Conservation (phyloP, 2,888 invertebrate species). For the Erebia palarica region DNA sequence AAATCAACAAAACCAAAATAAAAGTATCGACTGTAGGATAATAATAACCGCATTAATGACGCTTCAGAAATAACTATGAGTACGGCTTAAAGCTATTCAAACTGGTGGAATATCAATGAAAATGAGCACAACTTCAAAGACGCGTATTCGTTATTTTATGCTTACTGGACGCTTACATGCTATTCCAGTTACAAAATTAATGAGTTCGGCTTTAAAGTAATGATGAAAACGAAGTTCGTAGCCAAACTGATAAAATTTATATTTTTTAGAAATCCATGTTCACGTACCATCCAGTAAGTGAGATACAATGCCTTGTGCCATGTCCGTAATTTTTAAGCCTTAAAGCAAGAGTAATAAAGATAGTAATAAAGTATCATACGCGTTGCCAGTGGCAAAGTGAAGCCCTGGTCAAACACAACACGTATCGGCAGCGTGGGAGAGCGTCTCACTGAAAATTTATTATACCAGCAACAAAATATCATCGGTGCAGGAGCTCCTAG, state of each 20-base stretch:
- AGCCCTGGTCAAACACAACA: too few species aligned
- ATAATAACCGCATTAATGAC: slow-evolving; percentile 53
- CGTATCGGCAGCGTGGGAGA: too few species aligned
- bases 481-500: too few species aligned
- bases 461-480: too few species aligned
- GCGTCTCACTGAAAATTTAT: too few species aligned
- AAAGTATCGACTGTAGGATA: slow-evolving; percentile 35
- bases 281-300: neutral
- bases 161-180: neutral
- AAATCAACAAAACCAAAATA: slow-evolving; percentile 26
- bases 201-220: neutral
- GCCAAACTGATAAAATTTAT: neutral
- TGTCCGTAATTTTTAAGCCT: too few species aligned
- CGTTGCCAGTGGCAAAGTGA: too few species aligned
- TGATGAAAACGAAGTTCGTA: neutral
- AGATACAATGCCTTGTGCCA: too few species aligned
- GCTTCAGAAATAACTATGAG: slow-evolving; percentile 56
- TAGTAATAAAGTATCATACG: neutral
- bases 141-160: neutral
- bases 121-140: neutral
- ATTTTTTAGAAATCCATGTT: neutral
- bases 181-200: neutral
- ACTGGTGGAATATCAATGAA: slow-evolving; percentile 50
- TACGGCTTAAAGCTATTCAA: slow-evolving; percentile 55
- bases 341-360: neutral